Evolutionary conservation across 2,797 vertebrate species (phyloP).

Genomic region (Eulemur rubriventer): DNA sequence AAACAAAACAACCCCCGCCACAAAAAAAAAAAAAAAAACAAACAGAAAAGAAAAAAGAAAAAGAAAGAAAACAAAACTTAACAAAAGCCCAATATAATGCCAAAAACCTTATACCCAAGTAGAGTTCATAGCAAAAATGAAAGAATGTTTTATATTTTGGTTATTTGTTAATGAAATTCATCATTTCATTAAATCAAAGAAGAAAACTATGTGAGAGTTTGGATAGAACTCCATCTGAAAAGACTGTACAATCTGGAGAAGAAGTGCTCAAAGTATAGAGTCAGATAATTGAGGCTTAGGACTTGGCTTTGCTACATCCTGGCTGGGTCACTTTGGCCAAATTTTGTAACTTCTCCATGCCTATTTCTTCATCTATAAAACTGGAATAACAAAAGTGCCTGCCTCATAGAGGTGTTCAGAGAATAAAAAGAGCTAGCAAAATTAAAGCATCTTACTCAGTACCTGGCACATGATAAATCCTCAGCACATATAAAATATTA

Average conservation of each 20-base stretch:
- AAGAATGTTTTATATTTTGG: neutral
- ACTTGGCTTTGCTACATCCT: rapidly evolving
- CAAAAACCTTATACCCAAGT: neutral
- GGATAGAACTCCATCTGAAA: neutral
- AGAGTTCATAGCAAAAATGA: neutral
- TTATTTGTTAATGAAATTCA: neutral
- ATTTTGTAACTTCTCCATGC: neutral
- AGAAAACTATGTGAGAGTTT: neutral
- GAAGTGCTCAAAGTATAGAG: neutral
- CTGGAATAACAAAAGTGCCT: neutral
- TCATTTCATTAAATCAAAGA: neutral
- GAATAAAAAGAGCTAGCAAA: neutral
- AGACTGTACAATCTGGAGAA: neutral
- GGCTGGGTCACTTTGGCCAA: neutral
- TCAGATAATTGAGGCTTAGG: neutral
- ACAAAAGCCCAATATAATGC: neutral
- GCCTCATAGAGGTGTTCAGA: neutral
- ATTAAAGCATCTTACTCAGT: neutral
- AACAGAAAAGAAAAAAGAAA: neutral
- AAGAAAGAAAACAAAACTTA: neutral
- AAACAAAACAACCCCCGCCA: neutral
- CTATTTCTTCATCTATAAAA: neutral
- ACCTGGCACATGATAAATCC: neutral
- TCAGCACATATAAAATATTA: neutral
- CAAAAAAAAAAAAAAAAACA: neutral